These are phyloP conservation scores for Autographa gamma DNA, from an alignment of 2,888 invertebrate genomes.

Conservation along the genomic window DNA sequence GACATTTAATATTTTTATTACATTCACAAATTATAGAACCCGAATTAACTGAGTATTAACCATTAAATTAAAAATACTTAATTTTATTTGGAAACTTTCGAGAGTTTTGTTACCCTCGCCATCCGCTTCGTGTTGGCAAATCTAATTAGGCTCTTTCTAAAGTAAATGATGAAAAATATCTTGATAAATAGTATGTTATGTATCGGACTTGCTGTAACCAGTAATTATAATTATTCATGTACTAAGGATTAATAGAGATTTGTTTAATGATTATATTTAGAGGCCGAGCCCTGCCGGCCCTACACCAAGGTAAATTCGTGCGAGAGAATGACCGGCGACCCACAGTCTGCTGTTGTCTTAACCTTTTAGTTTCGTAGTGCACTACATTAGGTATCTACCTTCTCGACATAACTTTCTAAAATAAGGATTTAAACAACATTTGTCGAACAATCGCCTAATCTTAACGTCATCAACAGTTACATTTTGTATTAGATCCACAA, in stretches of 20 bases:
- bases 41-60: conserved; percentile 10
- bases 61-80: conserved; percentile 18
- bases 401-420: conserved; percentile 29
- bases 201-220: conserved; percentile 37
- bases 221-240: background rate
- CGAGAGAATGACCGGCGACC: conserved; percentile 63
- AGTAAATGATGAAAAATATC: conserved; percentile 65
- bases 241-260: conserved; percentile 10
- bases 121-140: conserved; percentile 76
- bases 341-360: conserved; percentile 19
- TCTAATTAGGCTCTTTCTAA: conserved; percentile 61
- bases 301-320: conserved; percentile 51
- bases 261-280: conserved; percentile 15
- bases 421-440: conserved; percentile 32
- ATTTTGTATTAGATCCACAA: conserved; percentile 13
- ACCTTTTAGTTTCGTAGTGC: conserved; percentile 35
- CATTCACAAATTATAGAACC: background rate
- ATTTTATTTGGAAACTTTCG: conserved; percentile 15
- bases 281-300: conserved; percentile 21
- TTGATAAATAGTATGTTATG: conserved; percentile 34
- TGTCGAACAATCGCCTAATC: conserved; percentile 43
- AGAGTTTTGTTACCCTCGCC: conserved; percentile 56
- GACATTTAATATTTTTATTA: background rate
- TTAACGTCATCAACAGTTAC: conserved; percentile 45
- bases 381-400: conserved; percentile 33